Conservation (phyloP, 2,797 vertebrate species). For the Morelia viridis region DNA sequence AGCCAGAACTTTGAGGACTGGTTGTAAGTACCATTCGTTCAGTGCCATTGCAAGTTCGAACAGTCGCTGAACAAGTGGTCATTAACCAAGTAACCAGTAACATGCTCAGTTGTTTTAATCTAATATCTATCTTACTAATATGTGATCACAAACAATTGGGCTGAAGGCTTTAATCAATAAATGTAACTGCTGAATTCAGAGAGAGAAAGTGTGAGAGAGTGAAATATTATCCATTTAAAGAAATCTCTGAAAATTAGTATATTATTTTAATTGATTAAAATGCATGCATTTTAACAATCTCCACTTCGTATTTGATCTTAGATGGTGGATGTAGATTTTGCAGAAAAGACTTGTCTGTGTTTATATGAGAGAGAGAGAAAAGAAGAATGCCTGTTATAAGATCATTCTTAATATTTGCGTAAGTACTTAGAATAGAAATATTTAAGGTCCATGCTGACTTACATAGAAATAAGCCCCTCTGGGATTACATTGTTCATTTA, state of each 20-base stretch:
- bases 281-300: neutral
- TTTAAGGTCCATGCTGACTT: neutral
- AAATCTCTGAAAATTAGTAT: neutral
- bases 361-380: neutral
- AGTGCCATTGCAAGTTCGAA: neutral
- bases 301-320: too few species aligned
- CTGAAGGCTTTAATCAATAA: neutral
- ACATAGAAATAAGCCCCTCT: neutral
- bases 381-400: neutral
- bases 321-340: neutral
- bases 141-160: neutral
- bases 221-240: neutral
- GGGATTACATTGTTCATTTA: too few species aligned
- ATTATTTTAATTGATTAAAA: neutral
- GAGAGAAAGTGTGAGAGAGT: neutral
- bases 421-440: neutral
- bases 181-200: neutral
- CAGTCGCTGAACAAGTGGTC: neutral
- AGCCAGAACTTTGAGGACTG: neutral
- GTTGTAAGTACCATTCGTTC: neutral
- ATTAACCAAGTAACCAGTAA: neutral
- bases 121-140: neutral
- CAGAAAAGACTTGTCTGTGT: neutral
- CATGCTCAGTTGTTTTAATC: neutral
- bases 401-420: neutral